A percentile compares a stretch with the other conserved stretches of the same genome.
phyloP scores from a whole-genome alignment of 2,113 vertebrate species.

The Colius striatus region DNA sequence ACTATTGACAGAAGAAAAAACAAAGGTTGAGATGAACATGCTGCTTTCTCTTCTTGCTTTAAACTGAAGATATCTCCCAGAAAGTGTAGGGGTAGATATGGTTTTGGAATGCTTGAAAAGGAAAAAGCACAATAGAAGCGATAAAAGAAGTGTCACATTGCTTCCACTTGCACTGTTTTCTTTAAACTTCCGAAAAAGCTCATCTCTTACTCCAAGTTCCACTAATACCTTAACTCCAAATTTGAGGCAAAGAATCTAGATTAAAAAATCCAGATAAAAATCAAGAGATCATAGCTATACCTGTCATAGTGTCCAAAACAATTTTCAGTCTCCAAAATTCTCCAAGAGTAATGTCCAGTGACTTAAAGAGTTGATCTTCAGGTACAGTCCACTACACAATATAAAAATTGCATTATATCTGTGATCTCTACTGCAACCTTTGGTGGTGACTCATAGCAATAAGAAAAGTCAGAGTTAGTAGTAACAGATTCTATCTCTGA shows the following conservation, averaged over 20 bases:
- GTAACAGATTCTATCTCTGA: not conserved
- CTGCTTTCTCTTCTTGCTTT: not conserved
- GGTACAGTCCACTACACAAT: not conserved
- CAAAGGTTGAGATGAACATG: not conserved
- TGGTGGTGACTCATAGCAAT: not conserved
- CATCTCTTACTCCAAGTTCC: not conserved
- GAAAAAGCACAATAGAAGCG: not conserved
- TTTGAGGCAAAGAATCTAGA: not conserved
- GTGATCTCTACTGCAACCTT: not conserved
- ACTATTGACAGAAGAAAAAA: not conserved
- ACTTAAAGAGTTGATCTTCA: not conserved
- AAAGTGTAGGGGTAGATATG: not conserved
- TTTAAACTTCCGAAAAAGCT: constrained; percentile 7
- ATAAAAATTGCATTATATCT: not conserved
- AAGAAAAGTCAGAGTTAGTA: not conserved
- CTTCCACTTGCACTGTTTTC: not conserved
- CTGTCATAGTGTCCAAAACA: not conserved
- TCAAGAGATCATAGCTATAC: not conserved
- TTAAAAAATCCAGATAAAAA: not conserved
- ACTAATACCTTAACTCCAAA: not conserved
- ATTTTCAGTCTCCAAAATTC: not conserved
- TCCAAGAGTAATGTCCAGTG: not conserved
- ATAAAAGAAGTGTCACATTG: not conserved
- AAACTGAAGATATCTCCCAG: not conserved
- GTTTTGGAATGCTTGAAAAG: constrained; percentile 13